Percentiles rank a stretch among this genome's conserved stretches.
Evolutionary conservation across 2,113 vertebrate genomes (phyloP).

Genomic region (Lasiurus borealis): DNA sequence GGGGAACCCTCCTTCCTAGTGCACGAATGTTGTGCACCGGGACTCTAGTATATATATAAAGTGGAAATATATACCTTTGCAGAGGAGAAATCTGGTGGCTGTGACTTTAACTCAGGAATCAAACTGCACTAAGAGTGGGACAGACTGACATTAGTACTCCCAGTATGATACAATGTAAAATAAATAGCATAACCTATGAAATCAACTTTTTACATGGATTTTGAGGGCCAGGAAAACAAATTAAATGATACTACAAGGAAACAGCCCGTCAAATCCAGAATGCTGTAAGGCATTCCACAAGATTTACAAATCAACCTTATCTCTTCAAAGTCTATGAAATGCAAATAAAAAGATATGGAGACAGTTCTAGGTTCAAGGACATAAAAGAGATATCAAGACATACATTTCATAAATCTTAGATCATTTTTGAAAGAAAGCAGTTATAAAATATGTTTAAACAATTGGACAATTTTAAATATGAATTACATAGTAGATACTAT

Average conservation of each 20-base stretch:
- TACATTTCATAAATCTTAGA: constrained; percentile 36
- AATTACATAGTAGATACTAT: neutral
- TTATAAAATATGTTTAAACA: constrained; percentile 20
- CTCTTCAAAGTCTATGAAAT: neutral
- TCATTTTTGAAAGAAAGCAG: neutral
- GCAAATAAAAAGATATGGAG: constrained; percentile 4
- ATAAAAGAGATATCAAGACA: neutral
- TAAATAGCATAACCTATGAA: neutral
- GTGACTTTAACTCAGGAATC: constrained; percentile 30
- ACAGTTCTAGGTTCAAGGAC: neutral
- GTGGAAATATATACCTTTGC: neutral
- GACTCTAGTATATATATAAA: too few species aligned
- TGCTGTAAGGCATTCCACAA: neutral
- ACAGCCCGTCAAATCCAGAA: neutral
- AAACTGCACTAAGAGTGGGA: neutral
- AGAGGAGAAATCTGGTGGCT: neutral
- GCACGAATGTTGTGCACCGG: too few species aligned
- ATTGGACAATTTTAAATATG: neutral
- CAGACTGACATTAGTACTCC: neutral
- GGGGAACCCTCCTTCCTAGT: too few species aligned
- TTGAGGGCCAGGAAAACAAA: neutral
- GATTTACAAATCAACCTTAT: neutral
- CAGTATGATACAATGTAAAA: neutral
- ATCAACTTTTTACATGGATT: neutral
- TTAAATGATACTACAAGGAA: neutral